These are phyloP conservation scores for Morelia viridis DNA, from an alignment of 2,797 vertebrate species.

Conservation along the genomic window DNA sequence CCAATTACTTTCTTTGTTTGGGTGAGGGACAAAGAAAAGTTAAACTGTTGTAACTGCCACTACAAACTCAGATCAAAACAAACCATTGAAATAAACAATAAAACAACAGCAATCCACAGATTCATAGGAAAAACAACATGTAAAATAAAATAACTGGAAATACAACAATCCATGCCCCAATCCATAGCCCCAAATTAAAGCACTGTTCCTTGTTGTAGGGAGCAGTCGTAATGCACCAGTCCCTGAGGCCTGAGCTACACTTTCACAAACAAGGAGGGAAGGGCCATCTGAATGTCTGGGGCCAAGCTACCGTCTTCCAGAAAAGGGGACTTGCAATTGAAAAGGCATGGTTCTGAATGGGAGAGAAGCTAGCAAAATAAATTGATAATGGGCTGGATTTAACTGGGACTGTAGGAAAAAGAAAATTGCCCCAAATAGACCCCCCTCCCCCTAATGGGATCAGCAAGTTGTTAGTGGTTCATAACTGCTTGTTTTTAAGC, in stretches of 20 bases:
- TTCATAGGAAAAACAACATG: not conserved
- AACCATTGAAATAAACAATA: not conserved
- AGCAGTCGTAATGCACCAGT: not conserved
- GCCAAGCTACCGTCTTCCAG: not conserved
- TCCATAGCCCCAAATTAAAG: not conserved
- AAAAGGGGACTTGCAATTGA: not conserved
- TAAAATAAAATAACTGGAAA: not conserved
- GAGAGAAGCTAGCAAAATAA: not conserved
- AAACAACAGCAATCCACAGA: not conserved
- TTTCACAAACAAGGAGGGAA: not conserved
- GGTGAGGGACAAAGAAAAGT: not conserved
- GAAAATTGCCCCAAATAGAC: not conserved
- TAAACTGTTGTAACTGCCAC: not conserved
- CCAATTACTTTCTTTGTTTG: not conserved
- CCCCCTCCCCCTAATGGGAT: not conserved
- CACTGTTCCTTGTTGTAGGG: not conserved
- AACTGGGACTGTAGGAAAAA: not conserved
- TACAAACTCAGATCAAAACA: not conserved
- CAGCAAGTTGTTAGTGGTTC: not conserved
- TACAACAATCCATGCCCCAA: not conserved
- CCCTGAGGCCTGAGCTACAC: not conserved
- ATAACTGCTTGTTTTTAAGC: not conserved
- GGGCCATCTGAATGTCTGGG: not conserved
- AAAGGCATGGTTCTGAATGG: not conserved
- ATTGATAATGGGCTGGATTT: not conserved